Percentiles rank a stretch among this genome's conserved stretches.
Conservation (phyloP, 2,113 vertebrate species). For the Plecturocebus donacophilus region DNA sequence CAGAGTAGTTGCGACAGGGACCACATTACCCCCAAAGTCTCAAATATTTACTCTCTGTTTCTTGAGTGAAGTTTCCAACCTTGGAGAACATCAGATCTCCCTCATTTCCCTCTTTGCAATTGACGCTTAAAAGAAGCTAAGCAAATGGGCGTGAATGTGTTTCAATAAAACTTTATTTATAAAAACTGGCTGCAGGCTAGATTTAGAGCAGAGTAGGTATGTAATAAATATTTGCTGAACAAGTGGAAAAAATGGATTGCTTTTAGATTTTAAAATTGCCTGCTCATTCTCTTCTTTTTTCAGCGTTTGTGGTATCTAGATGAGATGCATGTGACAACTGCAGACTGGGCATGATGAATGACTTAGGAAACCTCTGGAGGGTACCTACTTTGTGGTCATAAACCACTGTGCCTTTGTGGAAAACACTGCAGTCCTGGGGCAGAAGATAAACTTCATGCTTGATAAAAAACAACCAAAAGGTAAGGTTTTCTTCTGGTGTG, state of each 20-base stretch:
- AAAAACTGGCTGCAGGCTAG: neutral
- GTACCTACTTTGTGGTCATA: neutral
- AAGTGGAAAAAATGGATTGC: neutral
- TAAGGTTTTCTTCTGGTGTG: neutral
- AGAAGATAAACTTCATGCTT: constrained; percentile 39
- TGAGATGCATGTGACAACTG: neutral
- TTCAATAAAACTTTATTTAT: constrained; percentile 9
- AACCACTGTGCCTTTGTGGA: neutral
- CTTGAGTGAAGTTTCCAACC: neutral
- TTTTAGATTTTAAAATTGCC: neutral
- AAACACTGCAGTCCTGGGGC: neutral
- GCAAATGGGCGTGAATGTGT: neutral
- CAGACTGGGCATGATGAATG: neutral
- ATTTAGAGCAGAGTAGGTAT: neutral
- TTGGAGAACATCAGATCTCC: neutral
- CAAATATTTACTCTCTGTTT: neutral
- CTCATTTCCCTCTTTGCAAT: neutral
- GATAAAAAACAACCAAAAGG: constrained; percentile 33
- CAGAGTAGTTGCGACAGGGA: neutral
- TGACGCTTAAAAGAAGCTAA: neutral
- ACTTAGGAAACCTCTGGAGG: neutral
- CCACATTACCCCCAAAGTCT: neutral
- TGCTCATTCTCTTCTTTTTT: neutral
- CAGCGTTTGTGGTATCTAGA: neutral
- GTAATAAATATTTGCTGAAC: neutral